Percentiles rank a stretch among this genome's conserved stretches.
Conservation (phyloP, 2,888 invertebrate genomes). For the Eucera pruinosa region DNA sequence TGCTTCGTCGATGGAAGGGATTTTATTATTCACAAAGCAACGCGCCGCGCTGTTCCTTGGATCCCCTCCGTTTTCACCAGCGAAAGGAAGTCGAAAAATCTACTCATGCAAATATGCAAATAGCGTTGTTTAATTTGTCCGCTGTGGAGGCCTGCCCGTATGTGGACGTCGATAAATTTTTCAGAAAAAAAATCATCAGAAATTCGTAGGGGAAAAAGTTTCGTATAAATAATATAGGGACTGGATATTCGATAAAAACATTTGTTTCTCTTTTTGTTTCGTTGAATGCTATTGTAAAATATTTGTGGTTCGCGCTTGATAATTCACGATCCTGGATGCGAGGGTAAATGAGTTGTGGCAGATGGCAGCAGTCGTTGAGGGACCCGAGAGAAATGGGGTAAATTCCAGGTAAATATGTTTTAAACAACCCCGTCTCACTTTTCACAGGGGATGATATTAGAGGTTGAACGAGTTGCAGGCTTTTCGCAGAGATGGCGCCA, state of each 20-base stretch:
- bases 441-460: slow-evolving; percentile 55
- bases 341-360: slow-evolving; percentile 20
- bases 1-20: slow-evolving; percentile 55
- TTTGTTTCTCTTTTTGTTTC: background rate
- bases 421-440: slow-evolving; percentile 56
- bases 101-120: slow-evolving; percentile 32
- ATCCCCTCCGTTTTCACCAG: slow-evolving; percentile 21
- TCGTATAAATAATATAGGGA: too few relatives aligned
- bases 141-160: background rate
- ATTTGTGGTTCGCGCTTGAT: slow-evolving; percentile 14
- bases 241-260: background rate
- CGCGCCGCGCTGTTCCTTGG: slow-evolving; percentile 35
- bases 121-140: slow-evolving; percentile 34
- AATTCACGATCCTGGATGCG: background rate
- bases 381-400: slow-evolving; percentile 27
- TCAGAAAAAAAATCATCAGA: background rate
- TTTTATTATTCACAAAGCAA: slow-evolving; percentile 70
- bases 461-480: slow-evolving; percentile 53
- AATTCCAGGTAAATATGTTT: slow-evolving; percentile 62
- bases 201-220: background rate
- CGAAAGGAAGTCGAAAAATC: slow-evolving; percentile 27
- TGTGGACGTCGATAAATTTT: background rate
- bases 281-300: too few relatives aligned
- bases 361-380: slow-evolving; percentile 62
- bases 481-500: slow-evolving; percentile 59